Base-by-base conservation (phyloP, 2,113 vertebrate genomes). In the Rana temporaria region DNA sequence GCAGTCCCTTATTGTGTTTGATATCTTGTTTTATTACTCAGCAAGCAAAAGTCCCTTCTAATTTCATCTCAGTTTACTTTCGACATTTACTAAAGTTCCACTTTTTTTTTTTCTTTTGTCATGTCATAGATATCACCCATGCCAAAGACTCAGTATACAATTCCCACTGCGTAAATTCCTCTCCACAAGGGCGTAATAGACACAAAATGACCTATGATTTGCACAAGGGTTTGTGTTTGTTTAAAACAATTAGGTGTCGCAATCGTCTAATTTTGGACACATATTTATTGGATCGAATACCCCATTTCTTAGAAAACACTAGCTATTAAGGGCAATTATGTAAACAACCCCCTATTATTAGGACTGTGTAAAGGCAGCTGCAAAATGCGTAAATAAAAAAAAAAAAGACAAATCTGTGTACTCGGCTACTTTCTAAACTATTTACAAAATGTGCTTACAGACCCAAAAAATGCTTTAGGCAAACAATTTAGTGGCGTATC, bases 21-120 rank as follows among this genome's bases (percentile, higher is more conserved):
- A 76, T 67, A 68, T 68, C 19, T 53, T 52, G 64, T 15, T 68
- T 83, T 83, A 76, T 68, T 76, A 32, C 70, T 26, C 9, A 7
- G 19, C 16, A 55, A 73, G 16, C 59, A 53, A 32, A n/a, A 73
- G 56, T 63, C 59, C 24, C 11, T 26, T 62, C 34, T 53, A 55
- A 81, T 72, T 62, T 19, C n/a, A 66, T 67, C 57, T 74, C 26
- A 11, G 17, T 12, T 22, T 67, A 24, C 22, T 14, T 30, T 14
- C 62, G 78, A 70, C 78, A 62, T 60, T 48, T 60, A 60, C 8
- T 19, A 48, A 11, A 79, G 48, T 69, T 69, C 22, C n/a, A 62
- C 56, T 52, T 62, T 38, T 70, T 48, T 63, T 38, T 74, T 74
- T 59, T 70, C 38, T 34, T 38, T 38, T 38, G 34, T 60, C 66